Percentiles rank a stretch among this genome's conserved stretches.
Evolutionary conservation across 2,797 vertebrate species (phyloP).

Genomic region (Enteromius mattozi): DNA sequence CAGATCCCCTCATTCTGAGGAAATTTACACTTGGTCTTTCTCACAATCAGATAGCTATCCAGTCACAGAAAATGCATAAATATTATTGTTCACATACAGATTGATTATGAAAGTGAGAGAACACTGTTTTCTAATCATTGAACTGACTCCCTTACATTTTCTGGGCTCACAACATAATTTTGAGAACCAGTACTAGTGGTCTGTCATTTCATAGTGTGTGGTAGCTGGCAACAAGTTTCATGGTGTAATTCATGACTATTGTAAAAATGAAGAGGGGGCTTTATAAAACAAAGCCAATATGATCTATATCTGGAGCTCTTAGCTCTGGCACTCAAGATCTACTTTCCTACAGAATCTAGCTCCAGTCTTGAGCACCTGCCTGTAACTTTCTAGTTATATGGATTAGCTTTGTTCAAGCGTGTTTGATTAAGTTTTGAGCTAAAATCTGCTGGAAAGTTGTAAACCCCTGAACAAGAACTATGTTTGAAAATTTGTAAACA

Average conservation of each 20-base stretch:
- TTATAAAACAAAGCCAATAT: not conserved
- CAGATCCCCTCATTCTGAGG: too few relatives aligned
- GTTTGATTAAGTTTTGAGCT: not conserved
- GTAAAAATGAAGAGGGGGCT: not conserved
- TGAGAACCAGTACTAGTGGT: not conserved
- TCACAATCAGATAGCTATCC: not conserved
- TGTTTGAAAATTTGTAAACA: not conserved
- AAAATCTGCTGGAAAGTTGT: not conserved
- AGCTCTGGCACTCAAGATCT: not conserved
- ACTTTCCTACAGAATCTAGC: not conserved
- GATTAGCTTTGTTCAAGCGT: not conserved
- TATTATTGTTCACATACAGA: not conserved
- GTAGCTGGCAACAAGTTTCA: not conserved
- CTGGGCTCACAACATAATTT: not conserved
- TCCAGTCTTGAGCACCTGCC: not conserved
- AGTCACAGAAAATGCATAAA: not conserved
- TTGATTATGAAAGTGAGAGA: not conserved
- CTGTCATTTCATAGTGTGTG: not conserved
- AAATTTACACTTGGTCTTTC: not conserved
- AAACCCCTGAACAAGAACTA: not conserved
- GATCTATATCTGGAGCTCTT: not conserved
- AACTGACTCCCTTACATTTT: not conserved
- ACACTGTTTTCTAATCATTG: not conserved
- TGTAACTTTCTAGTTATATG: not conserved
- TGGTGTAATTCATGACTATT: not conserved